phyloP scores from a whole-genome alignment of 2,888 invertebrate species.

The Orchestes rusci region DNA sequence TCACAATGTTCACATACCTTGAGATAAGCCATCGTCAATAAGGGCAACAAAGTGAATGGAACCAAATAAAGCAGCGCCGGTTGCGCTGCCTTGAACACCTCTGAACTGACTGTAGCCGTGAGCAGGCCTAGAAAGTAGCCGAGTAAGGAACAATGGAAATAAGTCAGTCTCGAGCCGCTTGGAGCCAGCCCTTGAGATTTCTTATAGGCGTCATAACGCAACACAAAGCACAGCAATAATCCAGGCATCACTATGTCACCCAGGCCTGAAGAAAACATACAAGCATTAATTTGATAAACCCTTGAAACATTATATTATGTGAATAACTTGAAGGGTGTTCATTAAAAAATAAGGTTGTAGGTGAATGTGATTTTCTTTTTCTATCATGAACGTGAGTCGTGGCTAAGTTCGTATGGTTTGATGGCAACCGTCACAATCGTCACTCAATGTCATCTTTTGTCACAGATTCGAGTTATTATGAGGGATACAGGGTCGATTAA shows the following conservation, averaged over 20 bases:
- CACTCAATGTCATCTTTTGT: too few species aligned
- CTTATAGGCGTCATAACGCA: conserved; percentile 96
- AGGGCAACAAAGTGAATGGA: conserved; percentile 92
- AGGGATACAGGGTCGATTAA: too few species aligned
- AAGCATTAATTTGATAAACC: too few species aligned
- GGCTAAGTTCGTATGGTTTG: too few species aligned
- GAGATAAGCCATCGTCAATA: conserved; percentile 95
- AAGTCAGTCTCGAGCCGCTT: conserved; percentile 63
- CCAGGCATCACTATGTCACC: conserved; percentile 95
- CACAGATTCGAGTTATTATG: too few species aligned
- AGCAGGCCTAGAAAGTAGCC: conserved; percentile 71
- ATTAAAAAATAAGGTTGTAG: too few species aligned
- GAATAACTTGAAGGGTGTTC: too few species aligned
- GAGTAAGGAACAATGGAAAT: conserved; percentile 97
- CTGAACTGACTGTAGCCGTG: conserved; percentile 68
- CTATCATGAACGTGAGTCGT: too few species aligned
- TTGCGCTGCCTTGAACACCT: conserved; percentile 97
- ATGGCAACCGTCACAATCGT: too few species aligned
- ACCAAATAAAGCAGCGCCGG: conserved; percentile 95
- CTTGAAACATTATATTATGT: too few species aligned
- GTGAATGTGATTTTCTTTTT: too few species aligned
- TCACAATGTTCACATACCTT: too few species aligned
- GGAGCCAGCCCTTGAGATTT: conserved; percentile 62
- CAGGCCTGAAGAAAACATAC: conserved; percentile 53
- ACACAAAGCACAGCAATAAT: conserved; percentile 86